Evolutionary conservation across 2,888 invertebrate species (phyloP), one percentile per base, ranked within the genome.

Genomic region (Molanna angustata): DNA sequence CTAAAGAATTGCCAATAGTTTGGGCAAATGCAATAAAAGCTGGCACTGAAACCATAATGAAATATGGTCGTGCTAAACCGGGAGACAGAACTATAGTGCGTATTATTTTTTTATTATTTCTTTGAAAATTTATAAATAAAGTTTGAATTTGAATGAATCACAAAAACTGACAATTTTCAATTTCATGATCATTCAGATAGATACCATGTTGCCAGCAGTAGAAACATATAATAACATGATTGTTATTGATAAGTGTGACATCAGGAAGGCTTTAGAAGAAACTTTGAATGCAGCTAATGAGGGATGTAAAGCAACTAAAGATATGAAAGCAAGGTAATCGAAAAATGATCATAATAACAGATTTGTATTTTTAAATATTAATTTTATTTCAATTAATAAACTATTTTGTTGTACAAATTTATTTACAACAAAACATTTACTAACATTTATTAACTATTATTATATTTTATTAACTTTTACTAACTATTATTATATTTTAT

Each of bases 71-170:
- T 44, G 90, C 89, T 0, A 78, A 79, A 60, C 76, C 81, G 2
- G 89, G 90, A 0, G 86, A 90, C 63, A 76, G 89, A 60, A 89
- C 90, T 18, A 84, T 90, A 86, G 86, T 89, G 64, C 51, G 53
- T 21, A 16, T 2, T 11, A 31, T 20, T 4, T 9, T 35, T n/a
- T 27, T 6, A 6, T 18, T 17, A 18, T 39, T 17, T 17, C 14
- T 3, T 39, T 39, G 39, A 27, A 4, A 27, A 27, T 27, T 19
- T 35, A 17, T 9, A 46, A 37, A 19, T 35, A 17, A 22, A 18
- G n/a, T n/a, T n/a, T n/a, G n/a, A n/a, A n/a, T n/a, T n/a, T n/a
- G n/a, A 33, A 33, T 33, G 33, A 14, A 11, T 13, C 3, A 11
- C 4, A 33, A 33, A 14, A 33, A 33, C n/a, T n/a, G n/a, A n/a